Conservation (phyloP, 1,140 invertebrate genomes). For the Chelonus insularis region DNA sequence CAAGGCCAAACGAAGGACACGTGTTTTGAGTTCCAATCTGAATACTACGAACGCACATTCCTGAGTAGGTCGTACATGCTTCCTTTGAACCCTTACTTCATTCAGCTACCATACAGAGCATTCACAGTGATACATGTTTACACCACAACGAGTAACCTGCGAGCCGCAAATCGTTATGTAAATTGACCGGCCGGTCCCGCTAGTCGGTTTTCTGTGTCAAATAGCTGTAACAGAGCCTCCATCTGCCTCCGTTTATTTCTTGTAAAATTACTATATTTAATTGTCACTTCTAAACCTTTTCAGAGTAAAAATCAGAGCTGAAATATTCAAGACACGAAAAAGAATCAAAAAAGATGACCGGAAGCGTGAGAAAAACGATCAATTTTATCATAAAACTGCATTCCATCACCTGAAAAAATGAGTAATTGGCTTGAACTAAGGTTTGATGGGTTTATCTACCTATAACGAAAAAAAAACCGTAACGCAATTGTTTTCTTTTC, state of each 20-base stretch:
- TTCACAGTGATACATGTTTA: background rate
- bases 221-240: conserved; percentile 42
- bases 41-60: background rate
- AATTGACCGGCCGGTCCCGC: conserved; percentile 40
- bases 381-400: no score
- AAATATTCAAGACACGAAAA: no score
- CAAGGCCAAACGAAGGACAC: background rate
- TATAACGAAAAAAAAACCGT: no score
- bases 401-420: no score
- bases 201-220: conserved; percentile 45
- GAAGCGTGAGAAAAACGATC: no score
- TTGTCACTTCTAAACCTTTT: background rate
- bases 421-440: no score
- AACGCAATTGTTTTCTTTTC: no score
- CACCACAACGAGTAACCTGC: conserved; percentile 2
- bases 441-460: no score
- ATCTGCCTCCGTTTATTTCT: background rate
- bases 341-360: no score
- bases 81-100: background rate
- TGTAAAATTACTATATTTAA: background rate
- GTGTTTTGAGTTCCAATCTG: background rate
- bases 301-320: no score
- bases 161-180: conserved; percentile 35
- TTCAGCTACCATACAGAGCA: background rate
- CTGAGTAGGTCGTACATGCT: background rate